phyloP scores from a whole-genome alignment of 2,113 vertebrate species.

The Bos indicus region DNA sequence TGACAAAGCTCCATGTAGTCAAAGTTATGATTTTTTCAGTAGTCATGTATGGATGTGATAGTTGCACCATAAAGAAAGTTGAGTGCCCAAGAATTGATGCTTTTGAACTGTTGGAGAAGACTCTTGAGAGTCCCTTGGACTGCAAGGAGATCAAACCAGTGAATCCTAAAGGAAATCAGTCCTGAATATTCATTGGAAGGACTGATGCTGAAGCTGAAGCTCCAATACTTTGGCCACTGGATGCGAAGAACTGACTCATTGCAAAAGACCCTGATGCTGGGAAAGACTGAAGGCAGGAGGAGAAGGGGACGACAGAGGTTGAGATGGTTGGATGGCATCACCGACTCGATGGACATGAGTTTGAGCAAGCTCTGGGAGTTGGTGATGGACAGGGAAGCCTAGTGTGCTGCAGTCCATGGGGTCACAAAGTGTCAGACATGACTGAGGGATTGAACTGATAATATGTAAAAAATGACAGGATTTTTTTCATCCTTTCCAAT shows the following conservation, averaged over 20 bases:
- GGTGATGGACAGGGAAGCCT: neutral
- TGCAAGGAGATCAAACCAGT: neutral
- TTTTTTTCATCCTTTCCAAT: neutral
- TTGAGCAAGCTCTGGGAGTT: neutral
- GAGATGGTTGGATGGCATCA: neutral
- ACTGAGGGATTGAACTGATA: neutral
- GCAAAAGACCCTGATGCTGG: neutral
- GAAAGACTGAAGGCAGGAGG: neutral
- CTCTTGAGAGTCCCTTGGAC: neutral
- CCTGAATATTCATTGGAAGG: neutral
- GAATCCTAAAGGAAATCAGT: neutral
- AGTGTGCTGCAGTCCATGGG: neutral
- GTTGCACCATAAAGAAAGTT: neutral
- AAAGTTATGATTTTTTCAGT: neutral
- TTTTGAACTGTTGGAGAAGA: neutral
- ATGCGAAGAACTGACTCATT: neutral
- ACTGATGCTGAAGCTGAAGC: neutral
- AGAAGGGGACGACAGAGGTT: neutral
- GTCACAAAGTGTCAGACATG: fast-evolving
- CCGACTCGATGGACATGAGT: neutral
- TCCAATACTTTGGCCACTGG: neutral
- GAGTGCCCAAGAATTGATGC: neutral
- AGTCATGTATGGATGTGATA: neutral
- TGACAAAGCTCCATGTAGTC: neutral
- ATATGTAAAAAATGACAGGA: neutral